Conservation (phyloP, 2,888 invertebrate species). For the Mechanitis messenoides region DNA sequence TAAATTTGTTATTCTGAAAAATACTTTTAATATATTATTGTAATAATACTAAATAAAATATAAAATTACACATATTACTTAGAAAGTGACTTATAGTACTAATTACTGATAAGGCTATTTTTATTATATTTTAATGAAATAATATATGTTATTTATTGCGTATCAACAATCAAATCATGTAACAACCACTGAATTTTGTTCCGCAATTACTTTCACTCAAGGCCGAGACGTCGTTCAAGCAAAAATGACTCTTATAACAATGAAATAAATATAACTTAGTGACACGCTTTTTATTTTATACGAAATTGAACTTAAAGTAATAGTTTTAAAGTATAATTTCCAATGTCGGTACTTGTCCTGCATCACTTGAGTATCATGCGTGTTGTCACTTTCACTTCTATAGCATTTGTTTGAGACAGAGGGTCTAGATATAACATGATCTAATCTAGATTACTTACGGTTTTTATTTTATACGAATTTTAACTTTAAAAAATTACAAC, state of each 20-base stretch:
- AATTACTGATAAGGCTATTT: too few relatives aligned
- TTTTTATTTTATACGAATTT: too few relatives aligned
- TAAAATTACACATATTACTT: too few relatives aligned
- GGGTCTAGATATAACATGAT: conserved; percentile 31
- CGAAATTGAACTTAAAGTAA: conserved; percentile 13
- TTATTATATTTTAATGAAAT: conserved; percentile 12
- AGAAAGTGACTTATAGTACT: too few relatives aligned
- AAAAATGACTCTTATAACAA: conserved; percentile 17
- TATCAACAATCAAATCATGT: conserved; percentile 16
- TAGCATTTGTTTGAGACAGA: conserved; percentile 41
- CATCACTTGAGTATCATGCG: conserved; percentile 25
- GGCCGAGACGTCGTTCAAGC: conserved; percentile 41
- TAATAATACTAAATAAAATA: too few relatives aligned
- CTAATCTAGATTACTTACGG: conserved; percentile 25
- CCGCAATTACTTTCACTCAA: conserved; percentile 58
- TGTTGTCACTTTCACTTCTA: conserved; percentile 45
- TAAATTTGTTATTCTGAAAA: too few relatives aligned
- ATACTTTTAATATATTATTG: too few relatives aligned
- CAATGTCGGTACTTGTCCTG: conserved; percentile 13
- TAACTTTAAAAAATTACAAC: too few relatives aligned
- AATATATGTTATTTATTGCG: conserved; percentile 8
- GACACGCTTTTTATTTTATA: not conserved
- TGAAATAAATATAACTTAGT: conserved; percentile 11
- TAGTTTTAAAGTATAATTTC: conserved; percentile 4
- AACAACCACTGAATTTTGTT: conserved; percentile 20